A percentile compares a stretch with the other conserved stretches of the same genome.
These are phyloP conservation scores for Brenthis daphne DNA, from an alignment of 2,888 invertebrate genomes.

Conservation along the genomic window DNA sequence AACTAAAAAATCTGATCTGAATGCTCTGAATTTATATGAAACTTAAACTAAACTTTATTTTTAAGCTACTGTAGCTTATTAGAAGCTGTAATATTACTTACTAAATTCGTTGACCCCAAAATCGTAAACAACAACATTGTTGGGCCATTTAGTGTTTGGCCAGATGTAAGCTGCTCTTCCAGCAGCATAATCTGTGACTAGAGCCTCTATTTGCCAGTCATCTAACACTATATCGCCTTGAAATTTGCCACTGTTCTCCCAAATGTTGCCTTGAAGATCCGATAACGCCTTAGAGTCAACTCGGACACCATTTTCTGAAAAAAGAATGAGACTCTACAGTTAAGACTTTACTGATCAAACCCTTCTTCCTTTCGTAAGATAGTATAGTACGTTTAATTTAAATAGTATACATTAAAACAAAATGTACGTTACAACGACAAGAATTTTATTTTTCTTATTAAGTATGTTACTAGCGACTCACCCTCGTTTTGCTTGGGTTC, in stretches of 20 bases:
- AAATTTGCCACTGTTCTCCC: conserved; percentile 67
- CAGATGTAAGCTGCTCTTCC: conserved; percentile 65
- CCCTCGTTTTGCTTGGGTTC: no score
- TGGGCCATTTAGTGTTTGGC: conserved; percentile 65
- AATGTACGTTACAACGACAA: no score
- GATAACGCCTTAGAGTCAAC: conserved; percentile 45
- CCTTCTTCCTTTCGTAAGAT: no score
- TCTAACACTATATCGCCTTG: conserved; percentile 71
- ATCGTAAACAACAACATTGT: conserved; percentile 64
- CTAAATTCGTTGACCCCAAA: conserved; percentile 64
- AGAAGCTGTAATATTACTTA: conserved; percentile 44
- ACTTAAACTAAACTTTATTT: no score
- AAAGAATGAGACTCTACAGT: background rate
- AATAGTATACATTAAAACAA: no score
- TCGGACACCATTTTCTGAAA: conserved; percentile 49
- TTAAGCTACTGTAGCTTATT: no score
- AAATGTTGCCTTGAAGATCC: conserved; percentile 52
- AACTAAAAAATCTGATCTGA: no score
- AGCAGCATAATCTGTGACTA: conserved; percentile 58
- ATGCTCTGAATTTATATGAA: no score
- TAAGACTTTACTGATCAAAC: background rate
- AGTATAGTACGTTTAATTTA: no score
- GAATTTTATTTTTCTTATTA: no score
- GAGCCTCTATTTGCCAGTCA: conserved; percentile 59
- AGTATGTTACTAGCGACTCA: no score